Evolutionary conservation across 2,113 vertebrate genomes (phyloP).

Genomic region (Lophochroa leadbeateri): DNA sequence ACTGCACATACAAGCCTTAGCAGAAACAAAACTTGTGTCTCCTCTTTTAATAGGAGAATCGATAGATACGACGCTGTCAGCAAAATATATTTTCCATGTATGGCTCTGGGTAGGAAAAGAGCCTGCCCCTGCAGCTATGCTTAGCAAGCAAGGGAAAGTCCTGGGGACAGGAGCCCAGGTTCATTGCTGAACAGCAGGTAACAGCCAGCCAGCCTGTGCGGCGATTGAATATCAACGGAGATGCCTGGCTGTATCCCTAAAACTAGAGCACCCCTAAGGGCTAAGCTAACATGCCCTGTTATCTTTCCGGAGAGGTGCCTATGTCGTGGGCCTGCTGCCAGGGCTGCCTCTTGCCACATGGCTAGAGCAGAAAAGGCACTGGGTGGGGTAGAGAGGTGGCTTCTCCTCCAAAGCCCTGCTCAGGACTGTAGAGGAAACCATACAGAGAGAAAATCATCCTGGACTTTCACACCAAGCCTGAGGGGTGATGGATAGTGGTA

Average conservation of each 20-base stretch:
- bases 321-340: fast-evolving
- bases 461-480: fast-evolving
- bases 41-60: neutral
- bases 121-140: neutral
- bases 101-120: neutral
- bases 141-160: neutral
- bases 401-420: neutral
- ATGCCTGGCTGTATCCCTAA: neutral
- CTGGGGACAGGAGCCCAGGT: neutral
- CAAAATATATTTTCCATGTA: neutral
- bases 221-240: neutral
- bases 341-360: neutral
- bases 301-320: neutral
- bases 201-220: neutral
- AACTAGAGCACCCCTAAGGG: neutral
- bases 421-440: neutral
- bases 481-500: neutral
- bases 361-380: neutral
- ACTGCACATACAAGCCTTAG: slow-evolving; percentile 10
- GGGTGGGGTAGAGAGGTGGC: no score
- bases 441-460: neutral
- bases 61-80: neutral
- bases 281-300: fast-evolving
- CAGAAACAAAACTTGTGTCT: slow-evolving; percentile 37
- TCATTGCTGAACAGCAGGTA: neutral